phyloP scores from a whole-genome alignment of 2,797 vertebrate species.

The Gymnothorax javanicus region DNA sequence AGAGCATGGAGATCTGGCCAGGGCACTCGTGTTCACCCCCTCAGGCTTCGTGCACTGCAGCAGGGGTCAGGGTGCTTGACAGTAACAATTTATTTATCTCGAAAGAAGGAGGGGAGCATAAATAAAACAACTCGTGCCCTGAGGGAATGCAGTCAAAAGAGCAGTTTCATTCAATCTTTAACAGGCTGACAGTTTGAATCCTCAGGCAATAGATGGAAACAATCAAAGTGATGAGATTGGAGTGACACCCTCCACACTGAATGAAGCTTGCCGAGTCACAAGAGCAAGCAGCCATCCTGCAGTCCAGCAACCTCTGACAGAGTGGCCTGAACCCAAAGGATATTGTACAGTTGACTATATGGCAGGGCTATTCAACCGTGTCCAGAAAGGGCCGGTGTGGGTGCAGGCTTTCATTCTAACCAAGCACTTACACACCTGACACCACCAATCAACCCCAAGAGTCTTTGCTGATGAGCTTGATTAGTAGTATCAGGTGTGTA shows the following conservation, averaged over 20 bases:
- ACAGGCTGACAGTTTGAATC: conserved; percentile 68
- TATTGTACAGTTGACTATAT: background rate
- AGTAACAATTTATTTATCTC: conserved; percentile 48
- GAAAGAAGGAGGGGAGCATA: conserved; percentile 2
- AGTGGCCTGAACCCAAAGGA: background rate
- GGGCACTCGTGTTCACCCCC: background rate
- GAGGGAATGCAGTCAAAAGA: conserved; percentile 51
- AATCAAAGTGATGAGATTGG: conserved; percentile 19
- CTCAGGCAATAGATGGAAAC: conserved; percentile 44
- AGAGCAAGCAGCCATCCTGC: background rate
- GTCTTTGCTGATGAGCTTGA: too few relatives aligned
- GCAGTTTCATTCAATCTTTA: conserved; percentile 66
- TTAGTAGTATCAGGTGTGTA: too few relatives aligned
- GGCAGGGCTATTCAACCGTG: too few relatives aligned
- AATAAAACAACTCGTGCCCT: conserved; percentile 55
- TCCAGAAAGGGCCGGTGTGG: too few relatives aligned
- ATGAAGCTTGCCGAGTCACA: background rate
- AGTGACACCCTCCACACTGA: background rate
- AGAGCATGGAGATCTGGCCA: conserved; percentile 17
- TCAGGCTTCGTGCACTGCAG: conserved; percentile 29
- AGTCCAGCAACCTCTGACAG: background rate
- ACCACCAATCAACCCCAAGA: too few relatives aligned
- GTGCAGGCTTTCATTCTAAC: too few relatives aligned
- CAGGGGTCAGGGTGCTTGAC: conserved; percentile 1
- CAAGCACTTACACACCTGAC: too few relatives aligned